phyloP scores from a whole-genome alignment of 2,888 invertebrate species.

The Eucera pruinosa region DNA sequence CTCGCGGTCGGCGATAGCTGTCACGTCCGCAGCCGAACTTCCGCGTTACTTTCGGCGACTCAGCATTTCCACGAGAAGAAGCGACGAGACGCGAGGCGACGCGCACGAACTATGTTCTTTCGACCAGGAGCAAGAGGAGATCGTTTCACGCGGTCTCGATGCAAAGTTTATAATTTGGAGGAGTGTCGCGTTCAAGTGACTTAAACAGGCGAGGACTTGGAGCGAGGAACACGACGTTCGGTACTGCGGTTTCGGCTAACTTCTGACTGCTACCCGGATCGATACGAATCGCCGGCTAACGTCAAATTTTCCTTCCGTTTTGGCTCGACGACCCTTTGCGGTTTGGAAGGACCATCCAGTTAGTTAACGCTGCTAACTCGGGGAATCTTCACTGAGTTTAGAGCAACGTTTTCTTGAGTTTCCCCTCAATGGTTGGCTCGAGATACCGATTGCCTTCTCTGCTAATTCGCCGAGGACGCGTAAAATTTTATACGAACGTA shows the following conservation, averaged over 20 bases:
- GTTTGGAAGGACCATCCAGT: slow-evolving; percentile 31
- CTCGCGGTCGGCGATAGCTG: slow-evolving; percentile 6
- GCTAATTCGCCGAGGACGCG: slow-evolving; percentile 19
- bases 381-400: slow-evolving; percentile 55
- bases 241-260: slow-evolving; percentile 53
- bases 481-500: slow-evolving; percentile 45
- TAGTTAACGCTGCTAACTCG: slow-evolving; percentile 45
- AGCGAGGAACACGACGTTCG: slow-evolving; percentile 46
- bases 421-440: slow-evolving; percentile 1
- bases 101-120: slow-evolving; percentile 16
- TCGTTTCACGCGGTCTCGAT: slow-evolving; percentile 19
- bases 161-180: slow-evolving; percentile 53
- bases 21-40: slow-evolving; percentile 12
- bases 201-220: slow-evolving; percentile 34
- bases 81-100: neutral
- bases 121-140: slow-evolving; percentile 6
- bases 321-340: slow-evolving; percentile 51
- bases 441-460: slow-evolving; percentile 34
- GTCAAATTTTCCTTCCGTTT: slow-evolving; percentile 69
- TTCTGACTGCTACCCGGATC: slow-evolving; percentile 50
- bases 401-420: slow-evolving; percentile 56
- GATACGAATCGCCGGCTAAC: slow-evolving; percentile 61
- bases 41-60: slow-evolving; percentile 23
- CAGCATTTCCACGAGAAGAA: neutral
- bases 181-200: slow-evolving; percentile 38